Percentiles rank a stretch among this genome's conserved stretches.
These are phyloP conservation scores for Megatriorchis doriae DNA, from an alignment of 2,113 vertebrate genomes.

Conservation along the genomic window DNA sequence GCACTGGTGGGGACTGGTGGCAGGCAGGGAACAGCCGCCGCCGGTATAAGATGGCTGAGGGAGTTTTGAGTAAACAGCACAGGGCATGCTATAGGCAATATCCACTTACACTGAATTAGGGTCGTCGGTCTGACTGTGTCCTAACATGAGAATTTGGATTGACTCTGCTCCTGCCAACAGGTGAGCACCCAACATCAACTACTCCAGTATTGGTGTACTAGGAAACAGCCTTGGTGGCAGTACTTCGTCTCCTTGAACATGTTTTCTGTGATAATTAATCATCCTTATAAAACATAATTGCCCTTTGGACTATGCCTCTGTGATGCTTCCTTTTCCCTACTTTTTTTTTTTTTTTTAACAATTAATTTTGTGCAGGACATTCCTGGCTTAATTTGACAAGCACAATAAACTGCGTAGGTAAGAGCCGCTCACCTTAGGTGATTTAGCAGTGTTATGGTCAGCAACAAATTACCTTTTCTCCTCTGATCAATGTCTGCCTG, in stretches of 20 bases:
- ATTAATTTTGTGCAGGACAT: neutral
- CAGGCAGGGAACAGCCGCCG: fast-evolving
- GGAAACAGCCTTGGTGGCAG: neutral
- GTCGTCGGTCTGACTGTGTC: fast-evolving
- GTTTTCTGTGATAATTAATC: neutral
- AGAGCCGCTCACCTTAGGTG: neutral
- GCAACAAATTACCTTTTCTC: neutral
- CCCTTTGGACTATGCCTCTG: neutral
- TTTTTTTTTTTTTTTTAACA: too few species aligned
- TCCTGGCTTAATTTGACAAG: neutral
- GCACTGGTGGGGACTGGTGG: too few species aligned
- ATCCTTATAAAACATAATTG: neutral
- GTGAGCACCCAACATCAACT: neutral
- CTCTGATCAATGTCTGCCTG: neutral
- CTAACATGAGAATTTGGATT: neutral
- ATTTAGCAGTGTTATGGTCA: neutral
- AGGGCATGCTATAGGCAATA: neutral
- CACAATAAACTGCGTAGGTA: neutral
- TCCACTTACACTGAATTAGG: fast-evolving
- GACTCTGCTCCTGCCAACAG: fast-evolving
- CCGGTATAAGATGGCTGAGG: fast-evolving
- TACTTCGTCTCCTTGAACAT: neutral
- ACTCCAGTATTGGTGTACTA: neutral
- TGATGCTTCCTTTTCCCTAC: neutral
- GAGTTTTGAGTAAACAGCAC: neutral